Base-by-base conservation (phyloP, 1,140 invertebrate species). In the Zaprionus vittiger region DNA sequence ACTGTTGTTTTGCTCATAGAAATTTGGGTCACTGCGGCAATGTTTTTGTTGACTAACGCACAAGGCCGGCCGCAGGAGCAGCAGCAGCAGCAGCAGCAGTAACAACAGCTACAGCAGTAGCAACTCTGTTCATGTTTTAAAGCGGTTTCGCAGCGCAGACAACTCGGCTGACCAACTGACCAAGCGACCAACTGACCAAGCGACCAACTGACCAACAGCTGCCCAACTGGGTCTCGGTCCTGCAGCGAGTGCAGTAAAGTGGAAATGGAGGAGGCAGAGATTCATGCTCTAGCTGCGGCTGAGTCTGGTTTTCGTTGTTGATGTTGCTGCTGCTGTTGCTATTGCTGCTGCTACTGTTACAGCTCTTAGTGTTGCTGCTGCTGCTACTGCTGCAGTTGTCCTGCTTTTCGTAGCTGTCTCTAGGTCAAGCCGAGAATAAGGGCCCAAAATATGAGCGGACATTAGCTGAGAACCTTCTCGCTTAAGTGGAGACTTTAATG, bases 1-100 rank as follows among this genome's bases (percentile, higher is more conserved):
- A 75, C 67, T 62, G 77, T 69, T 79, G 67, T 81, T 73, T 55
- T 63, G 72, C 70, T 69, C 55, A 69, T 68, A 74, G 24, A 72
- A 81, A 90, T 89, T 81, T 90, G 75, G 84, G 84, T 89, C 85
- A 90, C 84, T 89, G 84, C 84, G 84, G 84, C 87, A 89, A 90
- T 89, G 85, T 90, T 90, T 76, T 80, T 77, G 84, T 89, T 77
- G 78, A 89, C 69, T 54, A 75, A 64, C 54, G 59, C 68, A 74
- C 55, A 64, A 75, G 71, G 70, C 67, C 66, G 70, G 59, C 67
- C 60, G 55, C 65, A 74, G 22, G 38, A 69, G 37, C 59, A 37
- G 17, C 34, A 59, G 20, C 41, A 49, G 20, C 47, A 22, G 37
- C 59, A 37, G 11, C 44, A 31, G n/a, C n/a, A n/a, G n/a, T n/a